These are phyloP conservation scores for Ornithoptera alexandrae DNA, from an alignment of 2,888 invertebrate genomes.

Conservation along the genomic window DNA sequence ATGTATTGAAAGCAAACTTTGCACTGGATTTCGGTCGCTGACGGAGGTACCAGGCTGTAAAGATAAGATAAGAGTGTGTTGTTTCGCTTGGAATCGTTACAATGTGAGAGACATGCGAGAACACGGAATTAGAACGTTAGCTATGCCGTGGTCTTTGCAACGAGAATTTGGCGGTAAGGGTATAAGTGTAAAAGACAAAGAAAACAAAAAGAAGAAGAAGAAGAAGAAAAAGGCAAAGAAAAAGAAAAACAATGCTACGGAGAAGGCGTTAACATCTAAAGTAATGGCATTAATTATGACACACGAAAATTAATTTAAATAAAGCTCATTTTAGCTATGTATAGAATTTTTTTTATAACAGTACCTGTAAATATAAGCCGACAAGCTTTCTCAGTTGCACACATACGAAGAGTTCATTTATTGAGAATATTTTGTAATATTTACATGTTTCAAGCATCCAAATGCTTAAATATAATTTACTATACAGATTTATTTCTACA, in stretches of 20 bases:
- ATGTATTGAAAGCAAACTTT: conserved; percentile 58
- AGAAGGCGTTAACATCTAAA: conserved; percentile 20
- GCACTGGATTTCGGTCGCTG: conserved; percentile 48
- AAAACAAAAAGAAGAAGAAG: conserved; percentile 31
- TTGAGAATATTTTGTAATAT: too few relatives aligned
- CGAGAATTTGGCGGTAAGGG: conserved; percentile 57
- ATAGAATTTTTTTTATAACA: neutral
- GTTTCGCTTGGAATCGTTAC: conserved; percentile 62
- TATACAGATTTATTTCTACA: neutral
- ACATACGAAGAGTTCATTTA: too few relatives aligned
- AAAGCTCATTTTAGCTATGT: neutral
- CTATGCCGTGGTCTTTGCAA: conserved; percentile 52
- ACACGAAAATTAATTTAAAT: too few relatives aligned
- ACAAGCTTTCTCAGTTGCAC: too few relatives aligned
- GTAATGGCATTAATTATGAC: conserved; percentile 19
- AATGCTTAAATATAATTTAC: neutral
- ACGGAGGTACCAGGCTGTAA: conserved; percentile 63
- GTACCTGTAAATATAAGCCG: too few relatives aligned
- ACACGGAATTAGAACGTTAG: conserved; percentile 46
- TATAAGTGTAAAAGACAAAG: conserved; percentile 34
- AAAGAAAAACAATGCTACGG: neutral
- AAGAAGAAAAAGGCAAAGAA: conserved; percentile 22
- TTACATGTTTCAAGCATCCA: neutral
- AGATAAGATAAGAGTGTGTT: conserved; percentile 59
- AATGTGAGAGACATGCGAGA: conserved; percentile 50